A percentile compares a stretch with the other conserved stretches of the same genome.
Evolutionary conservation across 2,797 vertebrate genomes (phyloP).

Genomic region (Moxostoma hubbsi): DNA sequence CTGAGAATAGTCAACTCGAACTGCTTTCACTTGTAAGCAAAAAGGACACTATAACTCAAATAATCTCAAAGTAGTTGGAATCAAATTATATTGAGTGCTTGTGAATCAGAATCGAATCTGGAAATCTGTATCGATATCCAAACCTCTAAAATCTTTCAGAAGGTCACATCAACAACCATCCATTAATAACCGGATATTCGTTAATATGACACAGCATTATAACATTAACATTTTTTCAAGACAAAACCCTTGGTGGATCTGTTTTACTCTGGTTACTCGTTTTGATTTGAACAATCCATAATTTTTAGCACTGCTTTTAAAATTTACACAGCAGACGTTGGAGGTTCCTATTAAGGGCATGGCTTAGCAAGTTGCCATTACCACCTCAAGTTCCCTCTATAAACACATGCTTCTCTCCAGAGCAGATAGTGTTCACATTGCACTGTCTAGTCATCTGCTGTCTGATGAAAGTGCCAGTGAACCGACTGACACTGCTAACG

Average conservation of each 20-base stretch:
- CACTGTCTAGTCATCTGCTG: conserved; percentile 31
- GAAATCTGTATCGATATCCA: too few relatives aligned
- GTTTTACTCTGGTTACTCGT: not conserved
- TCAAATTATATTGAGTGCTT: too few relatives aligned
- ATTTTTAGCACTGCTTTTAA: not conserved
- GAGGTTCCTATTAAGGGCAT: conserved; percentile 20
- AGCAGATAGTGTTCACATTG: conserved; percentile 38
- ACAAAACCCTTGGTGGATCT: not conserved
- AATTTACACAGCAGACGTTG: not conserved
- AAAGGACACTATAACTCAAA: too few relatives aligned
- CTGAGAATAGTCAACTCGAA: too few relatives aligned
- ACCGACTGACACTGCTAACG: conserved; percentile 29
- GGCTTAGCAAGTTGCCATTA: conserved; percentile 15
- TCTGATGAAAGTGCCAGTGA: conserved; percentile 27
- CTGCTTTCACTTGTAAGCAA: too few relatives aligned
- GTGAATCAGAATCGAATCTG: too few relatives aligned
- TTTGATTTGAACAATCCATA: not conserved
- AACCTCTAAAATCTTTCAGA: too few relatives aligned
- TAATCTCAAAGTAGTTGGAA: too few relatives aligned
- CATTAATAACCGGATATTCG: too few relatives aligned
- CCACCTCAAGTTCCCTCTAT: not conserved
- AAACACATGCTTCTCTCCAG: conserved; percentile 14
- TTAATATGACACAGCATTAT: too few relatives aligned
- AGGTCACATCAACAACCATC: too few relatives aligned
- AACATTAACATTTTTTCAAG: too few relatives aligned